These are phyloP conservation scores for Selene dorsalis DNA, from an alignment of 2,797 vertebrate genomes.

Conservation along the genomic window DNA sequence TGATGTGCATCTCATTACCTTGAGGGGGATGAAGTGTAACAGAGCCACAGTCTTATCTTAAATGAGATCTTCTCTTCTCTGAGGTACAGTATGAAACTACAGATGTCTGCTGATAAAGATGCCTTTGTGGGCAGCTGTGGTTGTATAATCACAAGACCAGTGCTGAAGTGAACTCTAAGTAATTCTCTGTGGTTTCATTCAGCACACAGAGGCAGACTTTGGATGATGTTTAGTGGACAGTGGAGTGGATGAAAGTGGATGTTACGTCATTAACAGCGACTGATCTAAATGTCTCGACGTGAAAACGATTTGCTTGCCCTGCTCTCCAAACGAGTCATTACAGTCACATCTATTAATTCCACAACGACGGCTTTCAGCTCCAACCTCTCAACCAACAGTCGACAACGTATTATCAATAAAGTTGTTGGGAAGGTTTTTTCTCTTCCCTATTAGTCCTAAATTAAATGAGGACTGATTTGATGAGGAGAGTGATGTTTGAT, in stretches of 20 bases:
- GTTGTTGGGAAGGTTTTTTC: neutral
- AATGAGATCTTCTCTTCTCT: neutral
- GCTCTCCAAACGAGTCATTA: neutral
- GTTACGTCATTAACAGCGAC: neutral
- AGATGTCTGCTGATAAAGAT: neutral
- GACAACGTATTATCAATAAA: neutral
- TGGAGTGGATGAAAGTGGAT: too few relatives aligned
- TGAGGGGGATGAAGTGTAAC: neutral
- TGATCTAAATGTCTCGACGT: neutral
- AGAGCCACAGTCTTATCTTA: neutral
- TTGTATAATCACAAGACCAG: neutral
- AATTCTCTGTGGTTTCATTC: neutral
- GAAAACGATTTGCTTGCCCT: neutral
- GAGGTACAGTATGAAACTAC: constrained; percentile 8
- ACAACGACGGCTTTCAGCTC: neutral
- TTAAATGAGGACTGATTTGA: too few relatives aligned
- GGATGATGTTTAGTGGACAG: neutral
- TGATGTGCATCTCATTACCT: constrained; percentile 2
- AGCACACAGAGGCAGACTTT: neutral
- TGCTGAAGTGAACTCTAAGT: neutral
- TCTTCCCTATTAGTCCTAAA: neutral
- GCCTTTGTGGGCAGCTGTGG: neutral
- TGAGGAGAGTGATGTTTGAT: neutral
- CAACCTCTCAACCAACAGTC: neutral
- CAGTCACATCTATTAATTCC: neutral